Evolutionary conservation across 2,113 vertebrate genomes (phyloP), one percentile per base, ranked within the genome.

Genomic region (Neopipo cinnamomea): DNA sequence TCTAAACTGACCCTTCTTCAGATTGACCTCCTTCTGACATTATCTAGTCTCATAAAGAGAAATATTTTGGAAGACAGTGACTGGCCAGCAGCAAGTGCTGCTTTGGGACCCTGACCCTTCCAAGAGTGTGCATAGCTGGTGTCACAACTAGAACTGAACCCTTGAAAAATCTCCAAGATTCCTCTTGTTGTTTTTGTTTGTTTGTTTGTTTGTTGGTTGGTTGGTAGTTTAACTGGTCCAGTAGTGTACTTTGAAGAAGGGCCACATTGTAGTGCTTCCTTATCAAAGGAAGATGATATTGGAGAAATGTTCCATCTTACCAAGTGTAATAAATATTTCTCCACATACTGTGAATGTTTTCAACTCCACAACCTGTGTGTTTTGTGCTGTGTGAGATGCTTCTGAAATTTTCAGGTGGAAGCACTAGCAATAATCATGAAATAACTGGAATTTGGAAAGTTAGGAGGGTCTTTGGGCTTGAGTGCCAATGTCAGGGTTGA

Each of bases 101-200:
- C 37, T 62, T 14, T 6, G 6, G 20, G 24, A 20, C n/a, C 3
- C 23, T 41, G 74, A 15, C 7, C 5, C 12, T 13, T 61, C 49
- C n/a, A 30, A 68, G 10, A 59, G 3, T 0, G 1, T 8, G 27
- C 31, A 6, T 0, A 2, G 4, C 25, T 46, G 3, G 14, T 42
- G 37, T 27, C 4, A 6, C 25, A 41, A 9, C 1, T 17, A 35
- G 47, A 85, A 16, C 20, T 63, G 76, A 78, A 41, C 9, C 9
- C 33, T 21, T 50, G 47, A 31, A 86, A 62, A 50, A 44, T 27
- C 24, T 50, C 47, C 5, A 24, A 41, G 33, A 8, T 23, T 56
- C 31, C 23, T 33, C 5, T 13, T n/a, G n/a, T n/a, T n/a, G n/a
- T n/a, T n/a, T 42, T 50, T 42, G 11, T 42, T 42, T 42, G 11